These are phyloP conservation scores for Aselliscus stoliczkanus DNA, from an alignment of 2,797 vertebrate genomes.

Conservation along the genomic window DNA sequence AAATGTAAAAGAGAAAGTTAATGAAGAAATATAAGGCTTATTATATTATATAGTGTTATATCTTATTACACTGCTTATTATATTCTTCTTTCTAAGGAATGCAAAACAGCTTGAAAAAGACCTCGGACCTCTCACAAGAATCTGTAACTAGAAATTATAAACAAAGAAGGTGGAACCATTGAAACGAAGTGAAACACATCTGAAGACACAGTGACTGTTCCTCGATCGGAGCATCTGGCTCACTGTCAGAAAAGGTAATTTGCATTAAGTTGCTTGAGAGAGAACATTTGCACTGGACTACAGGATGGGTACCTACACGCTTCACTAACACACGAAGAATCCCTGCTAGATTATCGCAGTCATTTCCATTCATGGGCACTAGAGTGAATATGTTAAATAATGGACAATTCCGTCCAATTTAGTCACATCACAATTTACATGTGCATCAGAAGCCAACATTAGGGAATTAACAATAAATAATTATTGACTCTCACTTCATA, in stretches of 20 bases:
- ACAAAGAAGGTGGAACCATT: neutral
- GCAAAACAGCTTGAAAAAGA: neutral
- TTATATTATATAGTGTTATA: neutral
- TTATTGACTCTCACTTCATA: conserved; percentile 71
- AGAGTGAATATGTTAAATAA: conserved; percentile 58
- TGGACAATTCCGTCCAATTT: conserved; percentile 50
- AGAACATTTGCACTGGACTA: neutral
- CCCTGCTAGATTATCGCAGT: neutral
- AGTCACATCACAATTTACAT: conserved; percentile 54
- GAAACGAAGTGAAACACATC: neutral
- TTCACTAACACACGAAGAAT: conserved; percentile 12
- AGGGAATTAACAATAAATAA: conserved; percentile 81
- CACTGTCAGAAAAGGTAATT: neutral
- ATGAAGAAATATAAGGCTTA: neutral
- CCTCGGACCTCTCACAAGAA: neutral
- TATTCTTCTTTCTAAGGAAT: neutral
- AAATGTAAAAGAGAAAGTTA: neutral
- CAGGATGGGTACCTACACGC: neutral
- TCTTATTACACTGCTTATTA: neutral
- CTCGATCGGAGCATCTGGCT: neutral
- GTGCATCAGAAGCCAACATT: conserved; percentile 63
- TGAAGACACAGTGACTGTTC: neutral
- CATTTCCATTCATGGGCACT: conserved; percentile 9
- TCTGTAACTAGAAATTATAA: conserved; percentile 11
- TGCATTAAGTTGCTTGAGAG: neutral